These are phyloP conservation scores for Drosophila kanapiae DNA, from an alignment of 1,140 invertebrate genomes.

Conservation along the genomic window DNA sequence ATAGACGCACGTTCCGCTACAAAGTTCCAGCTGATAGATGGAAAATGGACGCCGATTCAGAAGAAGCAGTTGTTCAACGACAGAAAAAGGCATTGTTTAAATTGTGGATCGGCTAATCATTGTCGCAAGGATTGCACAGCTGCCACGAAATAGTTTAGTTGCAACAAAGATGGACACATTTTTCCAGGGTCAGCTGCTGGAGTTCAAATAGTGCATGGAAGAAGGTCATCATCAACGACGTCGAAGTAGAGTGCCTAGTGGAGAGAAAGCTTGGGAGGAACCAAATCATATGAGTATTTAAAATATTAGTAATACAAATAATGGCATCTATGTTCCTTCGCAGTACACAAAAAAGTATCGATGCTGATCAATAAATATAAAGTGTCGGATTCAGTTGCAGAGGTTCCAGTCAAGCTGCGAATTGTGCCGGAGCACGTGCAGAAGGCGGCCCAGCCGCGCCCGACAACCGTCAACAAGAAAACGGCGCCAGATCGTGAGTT, in stretches of 20 bases:
- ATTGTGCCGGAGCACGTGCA: constrained; percentile 49
- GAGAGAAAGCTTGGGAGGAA: constrained; percentile 4
- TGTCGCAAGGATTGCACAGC: neutral
- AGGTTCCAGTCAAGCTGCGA: neutral
- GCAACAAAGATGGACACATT: neutral
- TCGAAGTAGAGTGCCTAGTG: too few species aligned
- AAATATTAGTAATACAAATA: neutral
- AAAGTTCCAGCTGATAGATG: too few species aligned
- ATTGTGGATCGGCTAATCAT: constrained; percentile 5
- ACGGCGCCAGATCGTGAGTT: constrained; percentile 78
- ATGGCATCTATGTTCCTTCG: neutral
- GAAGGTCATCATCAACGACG: neutral
- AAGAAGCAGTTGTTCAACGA: neutral
- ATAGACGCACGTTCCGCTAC: neutral
- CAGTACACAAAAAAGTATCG: neutral
- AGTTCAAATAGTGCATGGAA: neutral
- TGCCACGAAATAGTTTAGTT: neutral
- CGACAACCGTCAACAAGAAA: constrained; percentile 70
- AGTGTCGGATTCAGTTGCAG: neutral
- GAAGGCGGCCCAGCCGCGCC: constrained; percentile 68
- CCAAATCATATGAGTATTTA: neutral
- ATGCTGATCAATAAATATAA: neutral
- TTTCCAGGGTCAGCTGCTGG: neutral
- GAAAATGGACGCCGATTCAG: neutral
- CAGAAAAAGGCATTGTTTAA: neutral